Percentiles rank a stretch among this genome's conserved stretches.
Evolutionary conservation across 2,113 vertebrate species (phyloP).

Genomic region (Nansenia antarctica): DNA sequence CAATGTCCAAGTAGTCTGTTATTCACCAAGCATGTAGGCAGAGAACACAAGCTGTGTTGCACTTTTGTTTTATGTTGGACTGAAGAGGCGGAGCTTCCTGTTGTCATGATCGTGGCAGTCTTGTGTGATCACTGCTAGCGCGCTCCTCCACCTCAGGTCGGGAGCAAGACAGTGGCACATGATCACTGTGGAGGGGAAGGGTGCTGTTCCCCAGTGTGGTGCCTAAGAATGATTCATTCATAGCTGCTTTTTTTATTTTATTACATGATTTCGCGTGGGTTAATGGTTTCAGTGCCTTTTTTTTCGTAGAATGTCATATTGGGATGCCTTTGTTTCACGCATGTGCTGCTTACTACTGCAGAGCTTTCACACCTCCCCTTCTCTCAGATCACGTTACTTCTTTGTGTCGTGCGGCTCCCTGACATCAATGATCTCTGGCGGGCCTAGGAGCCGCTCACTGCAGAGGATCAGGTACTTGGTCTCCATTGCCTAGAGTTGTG

Average conservation of each 20-base stretch:
- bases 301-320: conserved; percentile 28
- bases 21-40: neutral
- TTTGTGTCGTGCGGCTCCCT: neutral
- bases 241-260: neutral
- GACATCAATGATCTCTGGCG: neutral
- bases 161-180: neutral
- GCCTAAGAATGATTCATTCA: conserved; percentile 3
- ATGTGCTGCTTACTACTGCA: conserved; percentile 17
- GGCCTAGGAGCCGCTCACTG: neutral
- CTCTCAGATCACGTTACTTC: neutral
- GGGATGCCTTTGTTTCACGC: conserved; percentile 25
- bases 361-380: conserved; percentile 6
- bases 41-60: neutral
- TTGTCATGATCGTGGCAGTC: neutral
- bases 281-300: conserved; percentile 45
- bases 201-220: neutral
- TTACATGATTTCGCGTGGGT: neutral
- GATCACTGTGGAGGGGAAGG: neutral
- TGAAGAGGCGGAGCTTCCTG: neutral
- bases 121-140: neutral
- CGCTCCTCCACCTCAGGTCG: too few species aligned
- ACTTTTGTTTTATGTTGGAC: neutral
- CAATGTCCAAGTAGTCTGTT: neutral
- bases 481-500: neutral
- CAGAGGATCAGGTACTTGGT: neutral